Base-by-base conservation (phyloP, 2,113 vertebrate genomes). In the Ornithorhynchus anatinus region DNA sequence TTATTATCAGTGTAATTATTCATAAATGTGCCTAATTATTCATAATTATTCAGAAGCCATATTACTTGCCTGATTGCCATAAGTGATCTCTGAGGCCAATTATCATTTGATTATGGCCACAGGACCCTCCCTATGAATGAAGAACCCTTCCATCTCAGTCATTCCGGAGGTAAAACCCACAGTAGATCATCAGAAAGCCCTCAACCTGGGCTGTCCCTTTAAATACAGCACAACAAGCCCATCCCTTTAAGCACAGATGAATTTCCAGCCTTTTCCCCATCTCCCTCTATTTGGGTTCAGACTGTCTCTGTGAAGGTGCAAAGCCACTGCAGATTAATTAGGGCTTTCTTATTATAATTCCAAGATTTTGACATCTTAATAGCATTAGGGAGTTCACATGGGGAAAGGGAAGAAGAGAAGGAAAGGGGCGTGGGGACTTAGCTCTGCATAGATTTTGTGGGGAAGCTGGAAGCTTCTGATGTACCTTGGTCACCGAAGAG, bases 1-100 rank as follows among this genome's bases (percentile, higher is more conserved):
- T 89, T 93, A 94, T 91, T 94, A 93, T 89, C 92, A 89, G 64
- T 93, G 89, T 91, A 94, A 94, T 93, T 93, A 92, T 93, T 93
- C 91, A 92, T 89, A 92, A 90, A 91, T 91, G 93, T 88, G 88
- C 82, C 91, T 93, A 93, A 93, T 93, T 93, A 93, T 93, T 94
- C 93, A 92, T 91, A 93, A 93, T 94, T 94, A 93, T 93, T 92
- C 91, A 89, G 89, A 91, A 91, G 89, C 77, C 87, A 82, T 91
- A 93, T 93, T 91, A 92, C 89, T 93, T 92, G 79, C 84, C 86
- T 82, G 89, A 92, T 93, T 91, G 86, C 90, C 74, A 33, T 88
- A 89, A 93, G 89, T 92, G 89, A 89, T 90, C 90, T 93, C 83
- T 1, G 56, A 91, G 91, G 84, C 90, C 92, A 92, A 91, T 93